phyloP scores from a whole-genome alignment of 2,113 vertebrate genomes.

The Astatoreochromis straeleni region DNA sequence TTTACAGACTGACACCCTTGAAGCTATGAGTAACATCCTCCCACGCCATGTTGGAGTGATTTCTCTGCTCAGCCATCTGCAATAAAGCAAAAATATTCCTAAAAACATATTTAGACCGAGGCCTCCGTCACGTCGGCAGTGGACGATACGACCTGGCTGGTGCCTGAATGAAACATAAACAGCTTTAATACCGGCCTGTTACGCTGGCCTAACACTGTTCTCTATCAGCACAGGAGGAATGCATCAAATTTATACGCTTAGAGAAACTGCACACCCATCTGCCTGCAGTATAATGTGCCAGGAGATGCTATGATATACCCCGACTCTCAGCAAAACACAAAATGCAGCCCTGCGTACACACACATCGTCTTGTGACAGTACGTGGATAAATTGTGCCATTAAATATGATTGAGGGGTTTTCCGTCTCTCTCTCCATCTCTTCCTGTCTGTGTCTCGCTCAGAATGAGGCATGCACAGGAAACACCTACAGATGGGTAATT shows the following conservation, averaged over 20 bases:
- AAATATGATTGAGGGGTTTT: constrained; percentile 66
- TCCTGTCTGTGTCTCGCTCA: background rate
- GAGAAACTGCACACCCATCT: constrained; percentile 3
- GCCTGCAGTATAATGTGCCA: constrained; percentile 29
- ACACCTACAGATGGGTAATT: constrained; percentile 59
- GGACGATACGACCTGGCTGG: background rate
- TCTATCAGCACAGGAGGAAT: background rate
- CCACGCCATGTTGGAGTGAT: constrained; percentile 14
- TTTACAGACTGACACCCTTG: constrained; percentile 42
- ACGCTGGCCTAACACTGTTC: background rate
- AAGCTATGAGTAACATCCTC: constrained; percentile 44
- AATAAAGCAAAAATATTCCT: constrained; percentile 15
- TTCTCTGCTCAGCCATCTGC: constrained; percentile 11
- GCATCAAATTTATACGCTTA: constrained; percentile 14
- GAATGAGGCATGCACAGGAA: constrained; percentile 60
- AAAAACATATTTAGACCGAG: constrained; percentile 12
- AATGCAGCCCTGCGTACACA: constrained; percentile 13
- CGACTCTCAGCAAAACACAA: constrained; percentile 32
- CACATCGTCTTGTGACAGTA: constrained; percentile 39
- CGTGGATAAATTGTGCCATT: constrained; percentile 64
- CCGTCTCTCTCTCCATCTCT: constrained; percentile 5
- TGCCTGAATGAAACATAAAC: constrained; percentile 6
- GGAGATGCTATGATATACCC: constrained; percentile 32
- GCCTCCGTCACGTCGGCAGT: background rate
- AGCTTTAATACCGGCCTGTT: constrained; percentile 4